Conservation (phyloP, 2,888 invertebrate genomes). For the Pandemis cinnamomeana region DNA sequence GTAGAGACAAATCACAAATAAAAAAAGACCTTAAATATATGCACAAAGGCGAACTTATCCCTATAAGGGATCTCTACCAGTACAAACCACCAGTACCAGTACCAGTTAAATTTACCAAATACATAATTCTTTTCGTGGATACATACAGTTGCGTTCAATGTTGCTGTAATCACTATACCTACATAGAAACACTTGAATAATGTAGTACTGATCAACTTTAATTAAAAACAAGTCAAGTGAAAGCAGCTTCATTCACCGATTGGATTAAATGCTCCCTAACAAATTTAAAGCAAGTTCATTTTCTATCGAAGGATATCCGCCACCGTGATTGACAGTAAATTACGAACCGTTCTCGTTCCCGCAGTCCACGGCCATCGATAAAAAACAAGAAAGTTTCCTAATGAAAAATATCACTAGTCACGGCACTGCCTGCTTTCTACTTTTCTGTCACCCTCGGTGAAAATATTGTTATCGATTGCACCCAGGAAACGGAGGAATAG, state of each 20-base stretch:
- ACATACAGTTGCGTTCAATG: neutral
- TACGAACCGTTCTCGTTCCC: constrained; percentile 25
- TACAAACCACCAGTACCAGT: too few species aligned
- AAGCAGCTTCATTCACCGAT: constrained; percentile 21
- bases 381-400: constrained; percentile 52
- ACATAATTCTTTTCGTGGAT: too few species aligned
- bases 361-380: constrained; percentile 30
- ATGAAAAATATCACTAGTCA: constrained; percentile 54
- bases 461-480: constrained; percentile 69
- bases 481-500: constrained; percentile 61
- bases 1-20: too few species aligned
- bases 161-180: neutral
- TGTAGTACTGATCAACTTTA: neutral
- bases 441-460: constrained; percentile 51
- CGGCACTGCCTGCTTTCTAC: constrained; percentile 5
- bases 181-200: neutral
- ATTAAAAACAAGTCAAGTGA: constrained; percentile 22
- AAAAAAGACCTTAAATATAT: too few species aligned
- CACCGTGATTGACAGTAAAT: constrained; percentile 38
- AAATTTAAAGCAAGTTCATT: constrained; percentile 23
- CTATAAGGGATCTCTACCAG: too few species aligned
- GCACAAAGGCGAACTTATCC: too few species aligned
- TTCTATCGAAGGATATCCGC: constrained; percentile 41
- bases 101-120: too few species aligned
- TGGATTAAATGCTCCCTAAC: constrained; percentile 27